Evolutionary conservation across 2,113 vertebrate genomes (phyloP).

Genomic region (Tachuris rubrigastra): DNA sequence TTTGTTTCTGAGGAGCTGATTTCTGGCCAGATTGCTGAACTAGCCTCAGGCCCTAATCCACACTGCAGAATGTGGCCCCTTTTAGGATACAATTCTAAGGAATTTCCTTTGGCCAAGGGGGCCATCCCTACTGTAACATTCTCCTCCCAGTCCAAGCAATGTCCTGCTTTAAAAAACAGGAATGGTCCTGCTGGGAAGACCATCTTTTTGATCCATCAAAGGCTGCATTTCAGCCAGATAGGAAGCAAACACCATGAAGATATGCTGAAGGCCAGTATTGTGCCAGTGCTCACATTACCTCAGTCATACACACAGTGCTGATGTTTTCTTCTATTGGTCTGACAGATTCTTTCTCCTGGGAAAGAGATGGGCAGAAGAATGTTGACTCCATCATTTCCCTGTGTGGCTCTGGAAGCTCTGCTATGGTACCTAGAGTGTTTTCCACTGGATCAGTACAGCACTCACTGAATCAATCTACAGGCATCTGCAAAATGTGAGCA

Average conservation of each 20-base stretch:
- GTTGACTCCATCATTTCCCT: accelerated
- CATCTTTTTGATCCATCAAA: background rate
- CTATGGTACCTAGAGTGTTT: background rate
- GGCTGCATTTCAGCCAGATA: background rate
- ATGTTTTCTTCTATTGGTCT: background rate
- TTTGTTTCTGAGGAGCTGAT: background rate
- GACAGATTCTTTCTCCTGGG: background rate
- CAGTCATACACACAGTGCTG: background rate
- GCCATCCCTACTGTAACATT: background rate
- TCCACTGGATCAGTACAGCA: background rate
- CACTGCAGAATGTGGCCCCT: background rate
- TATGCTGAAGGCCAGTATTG: background rate
- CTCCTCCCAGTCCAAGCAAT: background rate
- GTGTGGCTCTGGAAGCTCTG: background rate
- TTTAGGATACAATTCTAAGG: background rate
- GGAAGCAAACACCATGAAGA: background rate
- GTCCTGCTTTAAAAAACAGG: background rate
- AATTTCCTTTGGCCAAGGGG: background rate
- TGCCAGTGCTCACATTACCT: background rate
- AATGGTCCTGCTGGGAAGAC: background rate
- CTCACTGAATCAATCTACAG: background rate
- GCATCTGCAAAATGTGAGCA: background rate
- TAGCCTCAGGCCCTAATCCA: background rate
- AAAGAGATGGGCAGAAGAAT: background rate
- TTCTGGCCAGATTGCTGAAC: background rate